Evolutionary conservation across 2,888 invertebrate species (phyloP), one percentile per base, ranked within the genome.

Genomic region (Lochmaea capreae): DNA sequence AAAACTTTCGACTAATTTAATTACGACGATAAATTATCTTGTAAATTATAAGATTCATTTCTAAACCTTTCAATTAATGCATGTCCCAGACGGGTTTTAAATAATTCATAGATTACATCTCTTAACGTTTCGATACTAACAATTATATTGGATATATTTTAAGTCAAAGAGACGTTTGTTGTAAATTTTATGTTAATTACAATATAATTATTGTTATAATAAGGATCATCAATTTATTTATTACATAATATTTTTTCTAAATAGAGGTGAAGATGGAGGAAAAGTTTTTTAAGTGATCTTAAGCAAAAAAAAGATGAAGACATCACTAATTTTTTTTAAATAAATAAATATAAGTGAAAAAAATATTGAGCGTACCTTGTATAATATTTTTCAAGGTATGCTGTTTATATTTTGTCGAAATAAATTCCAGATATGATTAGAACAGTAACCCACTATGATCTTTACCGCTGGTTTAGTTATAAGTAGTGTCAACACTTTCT

Each of bases 31-130:
- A 33, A 33, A 33, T 33, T 33, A 33, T 33, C 33, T 33, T 33
- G 8, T 54, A 54, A 18, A 54, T 54, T 54, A 54, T 54, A 54
- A 16, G 54, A 54, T 54, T 54, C 6, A 54, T 16, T 54, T 18
- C 54, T 10, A 54, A 54, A 54, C 26, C 26, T 26, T 26, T 16
- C n/a, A 54, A 54, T 54, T 54, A 54, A 12, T 33, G 16, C 59
- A 11, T 33, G n/a, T 39, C 5, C 9, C 10, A 61, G 33, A 43
- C 16, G 43, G 62, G 62, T 42, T 11, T 42, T 63, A 43, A 18
- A 63, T 63, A 63, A 33, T 63, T 63, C 62, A 63, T 63, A 11
- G 14, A n/a, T 61, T 22, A 9, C 26, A 61, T 59, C 59, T 39
- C 16, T 42, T 8, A 42, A 8, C 10, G 12, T 11, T 39, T 61